Percentiles rank a stretch among this genome's conserved stretches.
Evolutionary conservation across 53 echinoderm and acorn worm genomes (phyloP).

Genomic region (Astropecten irregularis): DNA sequence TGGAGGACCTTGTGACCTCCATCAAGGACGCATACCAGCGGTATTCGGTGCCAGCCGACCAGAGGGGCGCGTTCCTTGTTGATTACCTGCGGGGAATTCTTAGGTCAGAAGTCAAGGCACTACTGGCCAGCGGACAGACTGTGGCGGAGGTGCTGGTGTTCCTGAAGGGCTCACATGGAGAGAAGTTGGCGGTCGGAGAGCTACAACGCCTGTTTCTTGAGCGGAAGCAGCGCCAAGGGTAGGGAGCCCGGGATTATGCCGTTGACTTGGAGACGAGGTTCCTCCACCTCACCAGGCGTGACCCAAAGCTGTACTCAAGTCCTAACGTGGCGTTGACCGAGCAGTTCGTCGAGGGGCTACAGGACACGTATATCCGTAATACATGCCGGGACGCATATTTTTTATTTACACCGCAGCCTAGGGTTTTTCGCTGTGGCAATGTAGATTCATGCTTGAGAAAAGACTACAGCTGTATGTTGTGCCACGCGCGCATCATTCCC

Average conservation of each 20-base stretch:
- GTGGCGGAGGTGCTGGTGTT: neutral
- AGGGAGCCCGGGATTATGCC: constrained; percentile 43
- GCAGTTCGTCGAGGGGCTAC: neutral
- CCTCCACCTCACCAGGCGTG: constrained; percentile 8
- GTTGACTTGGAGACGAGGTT: constrained; percentile 46
- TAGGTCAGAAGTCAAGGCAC: constrained; percentile 19
- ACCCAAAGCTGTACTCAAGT: constrained; percentile 22
- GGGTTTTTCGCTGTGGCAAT: no score
- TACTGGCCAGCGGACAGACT: neutral
- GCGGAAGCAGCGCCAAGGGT: constrained; percentile 7
- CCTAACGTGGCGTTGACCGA: constrained; percentile 15
- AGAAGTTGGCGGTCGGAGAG: neutral
- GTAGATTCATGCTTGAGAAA: no score
- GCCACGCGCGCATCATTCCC: no score
- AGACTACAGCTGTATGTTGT: no score
- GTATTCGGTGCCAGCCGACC: neutral
- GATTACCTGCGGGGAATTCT: constrained; percentile 19
- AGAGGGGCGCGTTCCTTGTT: neutral
- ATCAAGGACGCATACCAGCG: constrained; percentile 22
- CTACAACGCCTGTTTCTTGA: constrained; percentile 46
- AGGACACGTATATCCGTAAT: constrained; percentile 12
- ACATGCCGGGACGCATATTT: constrained; percentile 39
- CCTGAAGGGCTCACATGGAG: constrained; percentile 17
- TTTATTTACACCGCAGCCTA: no score
- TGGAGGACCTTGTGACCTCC: neutral